phyloP scores from a whole-genome alignment of 1,140 invertebrate species.

The Kradibia gibbosae region DNA sequence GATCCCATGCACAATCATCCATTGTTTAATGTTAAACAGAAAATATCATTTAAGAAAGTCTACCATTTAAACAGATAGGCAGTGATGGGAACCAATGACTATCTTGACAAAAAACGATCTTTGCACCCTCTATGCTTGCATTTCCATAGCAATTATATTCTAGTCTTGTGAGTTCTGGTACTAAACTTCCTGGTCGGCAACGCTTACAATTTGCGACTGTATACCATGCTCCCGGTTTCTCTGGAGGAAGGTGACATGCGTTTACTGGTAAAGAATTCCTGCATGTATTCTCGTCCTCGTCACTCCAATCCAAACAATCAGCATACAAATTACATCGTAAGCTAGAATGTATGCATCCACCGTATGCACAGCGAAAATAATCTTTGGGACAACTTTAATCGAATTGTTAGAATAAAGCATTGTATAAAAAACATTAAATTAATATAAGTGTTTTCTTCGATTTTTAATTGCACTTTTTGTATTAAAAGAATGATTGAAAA shows the following conservation, averaged over 20 bases:
- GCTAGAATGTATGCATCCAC: constrained; percentile 77
- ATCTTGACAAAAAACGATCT: constrained; percentile 56
- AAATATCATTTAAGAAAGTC: neutral
- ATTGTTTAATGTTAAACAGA: too few species aligned
- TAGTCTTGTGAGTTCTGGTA: constrained; percentile 58
- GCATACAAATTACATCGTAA: constrained; percentile 77
- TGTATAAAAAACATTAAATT: neutral
- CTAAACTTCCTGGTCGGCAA: constrained; percentile 59
- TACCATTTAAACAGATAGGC: constrained; percentile 53
- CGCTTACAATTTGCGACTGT: constrained; percentile 49
- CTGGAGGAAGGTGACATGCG: constrained; percentile 57
- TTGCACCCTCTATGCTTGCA: constrained; percentile 56
- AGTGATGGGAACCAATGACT: constrained; percentile 58
- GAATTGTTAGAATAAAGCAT: neutral
- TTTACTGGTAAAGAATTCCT: constrained; percentile 38
- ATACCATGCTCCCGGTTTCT: constrained; percentile 52
- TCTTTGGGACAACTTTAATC: constrained; percentile 62
- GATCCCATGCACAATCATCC: too few species aligned
- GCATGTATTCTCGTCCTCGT: constrained; percentile 64
- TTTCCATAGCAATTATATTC: constrained; percentile 57
- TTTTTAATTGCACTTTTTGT: neutral
- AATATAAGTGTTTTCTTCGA: neutral
- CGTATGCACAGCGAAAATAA: constrained; percentile 73
- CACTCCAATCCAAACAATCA: constrained; percentile 78
- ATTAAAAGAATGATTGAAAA: too few species aligned